These are phyloP conservation scores for Malthinus seriepunctatus DNA, from an alignment of 2,888 invertebrate species.

Conservation along the genomic window DNA sequence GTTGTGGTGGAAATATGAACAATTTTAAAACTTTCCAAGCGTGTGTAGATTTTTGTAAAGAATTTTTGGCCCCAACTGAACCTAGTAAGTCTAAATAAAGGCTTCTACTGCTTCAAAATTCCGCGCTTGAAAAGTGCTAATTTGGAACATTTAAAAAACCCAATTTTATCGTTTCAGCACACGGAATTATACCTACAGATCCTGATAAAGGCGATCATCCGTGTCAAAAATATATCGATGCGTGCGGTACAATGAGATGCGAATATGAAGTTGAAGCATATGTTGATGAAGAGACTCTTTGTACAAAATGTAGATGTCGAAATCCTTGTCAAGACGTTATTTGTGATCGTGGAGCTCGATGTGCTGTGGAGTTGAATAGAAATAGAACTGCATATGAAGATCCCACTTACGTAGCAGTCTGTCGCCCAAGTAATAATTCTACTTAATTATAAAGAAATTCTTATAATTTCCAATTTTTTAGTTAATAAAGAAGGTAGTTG, in stretches of 20 bases:
- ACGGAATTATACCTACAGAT: neutral
- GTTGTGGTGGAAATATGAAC: slow-evolving; percentile 88
- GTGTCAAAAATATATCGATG: slow-evolving; percentile 62
- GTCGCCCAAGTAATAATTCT: slow-evolving; percentile 63
- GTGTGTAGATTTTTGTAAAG: slow-evolving; percentile 66
- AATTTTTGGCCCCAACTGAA: slow-evolving; percentile 43
- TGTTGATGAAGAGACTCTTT: slow-evolving; percentile 62
- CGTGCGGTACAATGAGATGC: slow-evolving; percentile 69
- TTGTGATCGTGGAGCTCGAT: slow-evolving; percentile 69
- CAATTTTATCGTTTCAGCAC: neutral
- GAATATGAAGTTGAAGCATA: slow-evolving; percentile 71
- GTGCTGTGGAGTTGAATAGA: slow-evolving; percentile 66
- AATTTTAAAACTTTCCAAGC: slow-evolving; percentile 76
- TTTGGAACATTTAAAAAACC: neutral
- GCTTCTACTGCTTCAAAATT: neutral
- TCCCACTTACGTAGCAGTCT: slow-evolving; percentile 62
- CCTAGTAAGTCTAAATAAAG: slow-evolving; percentile 42
- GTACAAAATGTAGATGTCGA: slow-evolving; percentile 73
- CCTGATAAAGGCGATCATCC: slow-evolving; percentile 43
- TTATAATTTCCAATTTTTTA: slow-evolving; percentile 43
- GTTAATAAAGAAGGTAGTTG: slow-evolving; percentile 73
- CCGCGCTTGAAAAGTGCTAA: neutral
- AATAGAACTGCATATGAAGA: slow-evolving; percentile 43
- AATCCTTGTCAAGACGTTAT: slow-evolving; percentile 70
- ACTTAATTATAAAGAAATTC: slow-evolving; percentile 5